phyloP scores from a whole-genome alignment of 2,113 vertebrate genomes.

The Gallinago media region DNA sequence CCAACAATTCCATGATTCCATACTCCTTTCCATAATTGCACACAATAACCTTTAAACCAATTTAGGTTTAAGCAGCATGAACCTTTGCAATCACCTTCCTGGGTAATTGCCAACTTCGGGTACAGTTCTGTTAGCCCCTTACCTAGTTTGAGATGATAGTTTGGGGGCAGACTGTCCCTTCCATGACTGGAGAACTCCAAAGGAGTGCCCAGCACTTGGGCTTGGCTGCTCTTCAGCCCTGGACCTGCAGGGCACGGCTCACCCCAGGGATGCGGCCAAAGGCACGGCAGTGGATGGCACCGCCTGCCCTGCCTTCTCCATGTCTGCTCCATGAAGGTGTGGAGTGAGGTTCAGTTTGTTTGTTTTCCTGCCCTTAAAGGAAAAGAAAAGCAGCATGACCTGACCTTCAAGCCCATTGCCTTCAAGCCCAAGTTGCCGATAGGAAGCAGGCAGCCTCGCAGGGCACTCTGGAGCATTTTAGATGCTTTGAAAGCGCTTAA shows the following conservation, averaged over 20 bases:
- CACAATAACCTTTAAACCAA: not conserved
- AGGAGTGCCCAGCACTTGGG: accelerated
- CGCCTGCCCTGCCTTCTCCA: not conserved
- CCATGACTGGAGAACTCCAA: accelerated
- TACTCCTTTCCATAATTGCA: not conserved
- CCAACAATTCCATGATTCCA: too few species aligned
- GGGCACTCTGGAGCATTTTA: not conserved
- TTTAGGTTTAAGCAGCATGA: not conserved
- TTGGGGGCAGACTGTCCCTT: not conserved
- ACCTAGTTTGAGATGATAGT: not conserved
- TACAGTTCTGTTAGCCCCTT: not conserved
- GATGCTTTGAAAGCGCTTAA: not conserved
- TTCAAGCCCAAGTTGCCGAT: not conserved
- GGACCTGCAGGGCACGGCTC: not conserved
- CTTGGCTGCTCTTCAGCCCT: not conserved
- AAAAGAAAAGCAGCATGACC: not conserved
- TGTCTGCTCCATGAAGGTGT: not conserved
- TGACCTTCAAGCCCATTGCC: not conserved
- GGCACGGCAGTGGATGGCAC: not conserved
- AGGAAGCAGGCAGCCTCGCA: not conserved
- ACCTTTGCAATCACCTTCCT: not conserved
- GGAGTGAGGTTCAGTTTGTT: not conserved
- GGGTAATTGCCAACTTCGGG: accelerated
- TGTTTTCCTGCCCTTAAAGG: not conserved
- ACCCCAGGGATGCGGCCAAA: not conserved